Evolutionary conservation across 1,140 invertebrate genomes (phyloP).

Genomic region (Bombus affinis): DNA sequence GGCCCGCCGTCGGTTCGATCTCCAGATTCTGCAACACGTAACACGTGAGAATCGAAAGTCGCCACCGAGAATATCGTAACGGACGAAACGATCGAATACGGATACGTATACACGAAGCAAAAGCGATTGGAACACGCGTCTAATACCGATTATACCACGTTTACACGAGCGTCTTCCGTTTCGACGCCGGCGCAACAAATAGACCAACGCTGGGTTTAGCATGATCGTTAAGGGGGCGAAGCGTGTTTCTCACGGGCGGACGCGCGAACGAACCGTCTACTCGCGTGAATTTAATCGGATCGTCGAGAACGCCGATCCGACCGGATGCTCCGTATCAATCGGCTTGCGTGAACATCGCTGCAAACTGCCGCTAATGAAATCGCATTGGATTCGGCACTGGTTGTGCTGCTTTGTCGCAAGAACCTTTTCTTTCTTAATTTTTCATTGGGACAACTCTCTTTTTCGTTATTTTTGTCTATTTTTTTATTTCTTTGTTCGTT

Average conservation of each 20-base stretch:
- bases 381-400: neutral
- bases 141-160: conserved; percentile 14
- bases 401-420: neutral
- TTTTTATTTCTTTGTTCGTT: too few relatives aligned
- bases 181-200: neutral
- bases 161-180: conserved; percentile 20
- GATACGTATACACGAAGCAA: conserved; percentile 25
- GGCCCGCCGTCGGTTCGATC: neutral
- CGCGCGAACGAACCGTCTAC: neutral
- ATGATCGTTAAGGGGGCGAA: neutral
- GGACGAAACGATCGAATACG: neutral
- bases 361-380: neutral
- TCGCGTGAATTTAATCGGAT: conserved; percentile 33
- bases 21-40: neutral
- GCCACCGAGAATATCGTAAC: neutral
- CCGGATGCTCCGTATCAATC: conserved; percentile 11
- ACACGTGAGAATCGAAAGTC: conserved; percentile 58
- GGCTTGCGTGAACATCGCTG: neutral
- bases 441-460: fast-evolving
- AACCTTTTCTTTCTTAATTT: neutral
- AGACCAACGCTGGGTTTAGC: neutral
- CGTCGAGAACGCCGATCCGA: neutral
- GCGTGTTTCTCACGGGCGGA: conserved; percentile 18
- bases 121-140: neutral
- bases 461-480: too few relatives aligned